phyloP scores from a whole-genome alignment of 2,113 vertebrate species.

The Lonchura striata region DNA sequence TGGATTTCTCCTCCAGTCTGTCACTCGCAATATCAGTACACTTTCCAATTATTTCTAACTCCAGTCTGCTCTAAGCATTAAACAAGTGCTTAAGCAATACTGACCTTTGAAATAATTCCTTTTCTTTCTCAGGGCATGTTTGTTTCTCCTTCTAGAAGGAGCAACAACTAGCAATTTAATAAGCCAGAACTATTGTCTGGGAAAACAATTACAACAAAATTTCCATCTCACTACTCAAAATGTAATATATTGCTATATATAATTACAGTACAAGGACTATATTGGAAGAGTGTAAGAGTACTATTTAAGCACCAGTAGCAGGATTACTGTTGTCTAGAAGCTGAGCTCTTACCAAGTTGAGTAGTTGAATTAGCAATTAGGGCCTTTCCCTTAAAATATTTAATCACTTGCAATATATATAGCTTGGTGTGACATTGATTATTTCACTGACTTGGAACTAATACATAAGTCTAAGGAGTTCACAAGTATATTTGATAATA shows the following conservation, averaged over 20 bases:
- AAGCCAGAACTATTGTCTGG: background rate
- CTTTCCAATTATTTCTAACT: conserved; percentile 5
- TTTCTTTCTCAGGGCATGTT: background rate
- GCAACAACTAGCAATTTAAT: background rate
- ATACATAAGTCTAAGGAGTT: background rate
- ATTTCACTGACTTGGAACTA: background rate
- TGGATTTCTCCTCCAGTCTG: background rate
- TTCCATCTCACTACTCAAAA: background rate
- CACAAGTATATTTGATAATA: background rate
- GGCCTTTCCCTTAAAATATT: background rate
- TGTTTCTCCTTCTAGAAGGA: background rate
- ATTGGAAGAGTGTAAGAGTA: background rate
- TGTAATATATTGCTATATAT: background rate
- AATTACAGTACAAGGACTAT: background rate
- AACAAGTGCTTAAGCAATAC: background rate
- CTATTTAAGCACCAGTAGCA: background rate
- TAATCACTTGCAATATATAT: background rate
- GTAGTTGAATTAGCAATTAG: background rate
- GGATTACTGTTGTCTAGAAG: background rate
- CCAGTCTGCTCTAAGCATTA: background rate
- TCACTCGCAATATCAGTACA: background rate
- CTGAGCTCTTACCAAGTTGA: background rate
- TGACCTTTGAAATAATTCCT: conserved; percentile 25
- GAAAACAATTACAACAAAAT: background rate
- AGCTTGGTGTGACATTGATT: background rate